Conservation (phyloP, 2,113 vertebrate species). For the Lethenteron reissneri region DNA sequence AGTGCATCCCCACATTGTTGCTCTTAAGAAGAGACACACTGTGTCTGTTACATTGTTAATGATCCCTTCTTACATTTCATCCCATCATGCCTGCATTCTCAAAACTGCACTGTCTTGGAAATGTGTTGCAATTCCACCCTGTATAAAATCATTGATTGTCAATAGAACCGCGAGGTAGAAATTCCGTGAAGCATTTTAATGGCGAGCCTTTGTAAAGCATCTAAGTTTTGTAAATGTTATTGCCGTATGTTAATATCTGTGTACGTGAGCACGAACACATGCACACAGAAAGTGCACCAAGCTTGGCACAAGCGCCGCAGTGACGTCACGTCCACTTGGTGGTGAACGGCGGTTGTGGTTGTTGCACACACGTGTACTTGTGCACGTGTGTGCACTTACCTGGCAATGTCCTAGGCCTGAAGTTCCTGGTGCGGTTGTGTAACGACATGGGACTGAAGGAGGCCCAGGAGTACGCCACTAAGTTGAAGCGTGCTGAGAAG, state of each 20-base stretch:
- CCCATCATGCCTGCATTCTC: background rate
- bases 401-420: conserved; percentile 31
- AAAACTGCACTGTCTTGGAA: background rate
- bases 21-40: no score
- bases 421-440: conserved; percentile 67
- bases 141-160: background rate
- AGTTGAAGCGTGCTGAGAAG: conserved; percentile 80
- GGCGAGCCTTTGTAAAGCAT: background rate
- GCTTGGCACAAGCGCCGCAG: background rate
- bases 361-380: conserved; percentile 13
- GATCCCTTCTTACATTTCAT: no score
- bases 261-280: background rate
- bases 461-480: conserved; percentile 64
- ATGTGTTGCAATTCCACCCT: background rate
- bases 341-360: conserved; percentile 4
- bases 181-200: background rate
- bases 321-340: background rate
- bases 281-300: background rate
- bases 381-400: conserved; percentile 6
- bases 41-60: no score
- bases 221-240: background rate
- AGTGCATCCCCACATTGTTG: no score
- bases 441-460: conserved; percentile 79
- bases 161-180: background rate
- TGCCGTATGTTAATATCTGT: background rate